phyloP scores from a whole-genome alignment of 2,888 invertebrate genomes.

The Galeruca laticollis region DNA sequence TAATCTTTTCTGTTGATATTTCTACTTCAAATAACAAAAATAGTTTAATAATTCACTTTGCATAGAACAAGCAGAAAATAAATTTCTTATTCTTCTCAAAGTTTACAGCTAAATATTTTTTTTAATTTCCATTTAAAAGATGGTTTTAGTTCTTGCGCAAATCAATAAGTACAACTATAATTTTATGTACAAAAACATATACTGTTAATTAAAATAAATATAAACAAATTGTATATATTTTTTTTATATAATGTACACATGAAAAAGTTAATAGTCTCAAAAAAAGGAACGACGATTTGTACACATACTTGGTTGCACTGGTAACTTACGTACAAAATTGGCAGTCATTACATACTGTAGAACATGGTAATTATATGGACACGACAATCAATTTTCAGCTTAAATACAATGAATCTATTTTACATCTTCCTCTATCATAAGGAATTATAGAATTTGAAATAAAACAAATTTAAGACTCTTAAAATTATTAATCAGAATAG shows the following conservation, averaged over 20 bases:
- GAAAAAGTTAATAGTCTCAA: conserved; percentile 56
- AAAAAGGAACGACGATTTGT: conserved; percentile 65
- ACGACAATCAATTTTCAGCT: conserved; percentile 42
- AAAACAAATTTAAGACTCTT: neutral
- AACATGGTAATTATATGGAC: conserved; percentile 52
- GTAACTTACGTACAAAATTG: conserved; percentile 66
- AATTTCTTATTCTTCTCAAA: no score
- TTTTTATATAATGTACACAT: conserved; percentile 53
- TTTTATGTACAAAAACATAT: conserved; percentile 50
- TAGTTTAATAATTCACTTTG: no score
- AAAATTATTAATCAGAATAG: neutral
- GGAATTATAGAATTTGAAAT: neutral
- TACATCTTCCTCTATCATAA: conserved; percentile 4
- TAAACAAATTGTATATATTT: conserved; percentile 55
- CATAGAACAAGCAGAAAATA: no score
- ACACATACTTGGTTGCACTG: conserved; percentile 67
- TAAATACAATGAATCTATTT: neutral
- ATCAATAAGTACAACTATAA: conserved; percentile 57
- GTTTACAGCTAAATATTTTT: no score
- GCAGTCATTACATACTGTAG: conserved; percentile 59
- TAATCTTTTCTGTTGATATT: no score
- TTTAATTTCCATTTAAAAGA: neutral
- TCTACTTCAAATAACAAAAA: neutral
- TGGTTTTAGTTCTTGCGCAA: conserved; percentile 32
- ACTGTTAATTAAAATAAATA: conserved; percentile 56